These are phyloP conservation scores for Beris chalybata DNA, from an alignment of 2,888 invertebrate species.

Conservation along the genomic window DNA sequence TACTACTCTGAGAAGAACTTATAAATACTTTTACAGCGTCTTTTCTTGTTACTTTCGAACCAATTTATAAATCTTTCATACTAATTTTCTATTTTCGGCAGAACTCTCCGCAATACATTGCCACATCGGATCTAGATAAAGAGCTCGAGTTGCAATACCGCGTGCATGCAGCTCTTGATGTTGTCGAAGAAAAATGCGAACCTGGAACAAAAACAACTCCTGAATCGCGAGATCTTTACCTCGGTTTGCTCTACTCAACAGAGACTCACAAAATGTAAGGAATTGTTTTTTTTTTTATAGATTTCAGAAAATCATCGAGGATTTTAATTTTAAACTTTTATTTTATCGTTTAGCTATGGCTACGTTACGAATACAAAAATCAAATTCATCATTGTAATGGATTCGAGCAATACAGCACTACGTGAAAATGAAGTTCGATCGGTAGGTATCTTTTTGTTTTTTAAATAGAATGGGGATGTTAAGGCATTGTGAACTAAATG, in stretches of 20 bases:
- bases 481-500: too few relatives aligned
- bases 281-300: not conserved
- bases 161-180: conserved; percentile 74
- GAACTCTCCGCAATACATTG: conserved; percentile 92
- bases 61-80: too few relatives aligned
- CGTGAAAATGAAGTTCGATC: conserved; percentile 93
- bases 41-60: too few relatives aligned
- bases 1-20: too few relatives aligned
- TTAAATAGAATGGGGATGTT: not conserved
- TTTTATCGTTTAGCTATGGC: conserved; percentile 70
- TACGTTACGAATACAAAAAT: conserved; percentile 97
- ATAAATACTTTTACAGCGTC: too few relatives aligned
- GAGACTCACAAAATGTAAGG: conserved; percentile 93
- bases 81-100: conserved; percentile 55
- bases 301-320: conserved; percentile 31
- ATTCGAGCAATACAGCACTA: conserved; percentile 82
- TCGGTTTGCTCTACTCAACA: conserved; percentile 88
- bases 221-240: conserved; percentile 85
- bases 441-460: conserved; percentile 57
- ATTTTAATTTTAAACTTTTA: conserved; percentile 1
- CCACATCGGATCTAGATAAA: conserved; percentile 73
- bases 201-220: conserved; percentile 64
- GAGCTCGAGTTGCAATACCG: conserved; percentile 91
- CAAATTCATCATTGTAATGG: conserved; percentile 90
- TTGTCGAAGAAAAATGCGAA: conserved; percentile 56